Base-by-base conservation (phyloP, 2,113 vertebrate genomes). In the Alouatta palliata region DNA sequence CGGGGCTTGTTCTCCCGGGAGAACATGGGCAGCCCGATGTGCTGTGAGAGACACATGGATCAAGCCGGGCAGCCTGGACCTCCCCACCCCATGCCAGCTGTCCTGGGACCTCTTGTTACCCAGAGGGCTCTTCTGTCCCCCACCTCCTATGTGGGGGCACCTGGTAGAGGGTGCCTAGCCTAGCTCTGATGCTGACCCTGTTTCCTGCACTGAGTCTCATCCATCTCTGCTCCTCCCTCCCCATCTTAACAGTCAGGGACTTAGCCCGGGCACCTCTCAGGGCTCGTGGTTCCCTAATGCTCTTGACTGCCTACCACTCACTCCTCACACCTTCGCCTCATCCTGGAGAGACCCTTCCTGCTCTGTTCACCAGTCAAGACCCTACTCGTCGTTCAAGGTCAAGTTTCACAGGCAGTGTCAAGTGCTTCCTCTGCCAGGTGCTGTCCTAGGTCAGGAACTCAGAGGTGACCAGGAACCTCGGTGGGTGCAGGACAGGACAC, bases 21-120 rank as follows among this genome's bases (percentile, higher is more conserved):
- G 61, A 99, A 99, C 99, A 99, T 99, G 43, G 99, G 98, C 87
- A 99, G 98, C 32, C 99, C 99, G 0, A 99, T 99, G 98, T 99
- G 99, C 99, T 99, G 98, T 0, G 0, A 71, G 66, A 93, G 35
- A 97, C 80, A 43, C 1, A 2, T 0, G 40, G 43, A 52, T 90
- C 66, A 93, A 4, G 1, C 32, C 13, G 0, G 27, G 27, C 27
- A 64, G 61, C 27, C 68, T 1, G 4, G 0, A 3, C 80, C 2
- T 47, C 37, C 49, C 76, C 23, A 0, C 8, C 87, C 70, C 1
- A 2, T 35, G n/a, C 30, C 21, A 8, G 37, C 56, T 14, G 11
- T 11, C 94, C 68, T 95, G 27, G 61, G 45, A 1, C 52, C 43
- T 1, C 4, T 68, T 73, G 13, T 17, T 2, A 19, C 30, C 79